Base-by-base conservation (phyloP, 1,140 invertebrate species). In the Bilobella aurantiaca region DNA sequence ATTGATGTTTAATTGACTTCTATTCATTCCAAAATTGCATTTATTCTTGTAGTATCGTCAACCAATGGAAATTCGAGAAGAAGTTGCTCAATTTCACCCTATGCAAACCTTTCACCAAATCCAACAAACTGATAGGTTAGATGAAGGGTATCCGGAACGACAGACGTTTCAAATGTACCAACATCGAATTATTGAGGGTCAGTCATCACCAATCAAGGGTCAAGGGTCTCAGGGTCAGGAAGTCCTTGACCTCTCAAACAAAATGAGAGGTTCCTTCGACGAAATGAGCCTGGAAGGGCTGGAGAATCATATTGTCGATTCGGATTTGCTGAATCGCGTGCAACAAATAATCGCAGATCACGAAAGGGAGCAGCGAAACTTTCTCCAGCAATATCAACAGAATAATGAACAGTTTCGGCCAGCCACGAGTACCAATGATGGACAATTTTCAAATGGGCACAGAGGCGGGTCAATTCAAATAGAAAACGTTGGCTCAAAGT, bases 291-390 rank as follows among this genome's bases (percentile, higher is more conserved):
- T 70, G 28, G 71, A 73, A 25, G 68, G 63, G 2, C 27, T 69
- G 27, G 67, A 68, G 59, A 64, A 65, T 14, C 60, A 64, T 8
- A 66, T 73, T 30, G 71, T 73, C 2, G 71, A 73, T 63, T 68
- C 66, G 0, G 63, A 66, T 34, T 27, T 73, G 18, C 47, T 73
- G 0, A 30, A 53, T 16, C 60, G 67, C 21, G 71, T 73, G 14
- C 68, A 73, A 47, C 64, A 70, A 59, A 73, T 73, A 34, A 73
- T 73, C 46, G 71, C 70, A 56, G 68, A 73, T n/a, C 71, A 73
- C 42, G 71, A 73, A 49, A 64, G 65, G 59, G 62, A 73, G 49
- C 68, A 73, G 61, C 68, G 65, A 42, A 62, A 59, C 23, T 46
- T 66, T 27, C 47, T 68, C 58, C 28, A 5, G 30, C 21, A 29